Percentiles rank a stretch among this genome's conserved stretches.
These are phyloP conservation scores for Barypeithes pellucidus DNA, from an alignment of 2,888 invertebrate genomes.

Conservation along the genomic window DNA sequence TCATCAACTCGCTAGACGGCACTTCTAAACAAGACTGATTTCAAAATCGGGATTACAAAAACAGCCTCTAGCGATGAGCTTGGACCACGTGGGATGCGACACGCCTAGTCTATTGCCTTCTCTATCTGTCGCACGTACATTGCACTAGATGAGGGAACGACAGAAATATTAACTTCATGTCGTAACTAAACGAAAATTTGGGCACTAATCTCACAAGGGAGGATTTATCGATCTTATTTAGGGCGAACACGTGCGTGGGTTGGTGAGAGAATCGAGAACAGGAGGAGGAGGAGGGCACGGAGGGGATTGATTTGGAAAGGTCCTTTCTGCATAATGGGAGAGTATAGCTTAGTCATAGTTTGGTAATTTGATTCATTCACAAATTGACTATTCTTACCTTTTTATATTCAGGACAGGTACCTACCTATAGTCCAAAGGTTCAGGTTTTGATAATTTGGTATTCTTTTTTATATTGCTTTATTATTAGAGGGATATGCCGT, in stretches of 20 bases:
- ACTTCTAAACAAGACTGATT: constrained; percentile 31
- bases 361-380: not conserved
- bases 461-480: too few species aligned
- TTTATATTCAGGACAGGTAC: too few species aligned
- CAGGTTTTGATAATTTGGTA: too few species aligned
- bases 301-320: not conserved
- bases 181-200: not conserved
- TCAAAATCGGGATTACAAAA: constrained; percentile 22
- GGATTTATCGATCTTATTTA: constrained; percentile 24
- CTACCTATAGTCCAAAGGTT: too few species aligned
- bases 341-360: constrained; percentile 15
- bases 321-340: not conserved
- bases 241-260: constrained; percentile 22
- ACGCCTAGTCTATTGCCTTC: not conserved
- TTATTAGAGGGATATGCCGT: too few species aligned
- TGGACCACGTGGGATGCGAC: constrained; percentile 40
- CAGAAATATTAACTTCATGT: not conserved
- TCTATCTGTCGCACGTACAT: not conserved
- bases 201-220: constrained; percentile 10
- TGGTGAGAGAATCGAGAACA: not conserved
- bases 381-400: too few species aligned
- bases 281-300: not conserved
- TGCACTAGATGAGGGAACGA: not conserved
- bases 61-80: constrained; percentile 39
- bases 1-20: not conserved